Evolutionary conservation across 1,140 invertebrate genomes (phyloP).

Genomic region (Cepaea nemoralis): DNA sequence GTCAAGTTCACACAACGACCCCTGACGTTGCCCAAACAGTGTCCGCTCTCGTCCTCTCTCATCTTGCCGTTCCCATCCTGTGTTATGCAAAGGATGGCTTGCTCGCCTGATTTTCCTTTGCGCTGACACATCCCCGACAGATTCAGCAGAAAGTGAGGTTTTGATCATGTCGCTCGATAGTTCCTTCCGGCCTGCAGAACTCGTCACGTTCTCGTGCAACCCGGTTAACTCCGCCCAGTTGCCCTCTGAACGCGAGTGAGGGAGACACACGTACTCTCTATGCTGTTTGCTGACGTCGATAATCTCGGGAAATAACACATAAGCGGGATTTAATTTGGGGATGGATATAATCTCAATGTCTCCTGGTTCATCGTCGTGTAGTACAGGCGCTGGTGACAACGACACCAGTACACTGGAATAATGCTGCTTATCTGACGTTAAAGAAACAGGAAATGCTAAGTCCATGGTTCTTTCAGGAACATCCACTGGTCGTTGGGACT

Average conservation of each 20-base stretch:
- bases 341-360: background rate
- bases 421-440: too few relatives aligned
- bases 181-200: background rate
- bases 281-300: slow-evolving; percentile 19
- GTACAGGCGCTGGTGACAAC: background rate
- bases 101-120: background rate
- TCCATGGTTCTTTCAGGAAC: too few relatives aligned
- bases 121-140: background rate
- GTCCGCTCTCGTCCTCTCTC: background rate
- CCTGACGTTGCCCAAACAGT: too few relatives aligned
- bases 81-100: slow-evolving; percentile 24
- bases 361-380: background rate
- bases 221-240: background rate
- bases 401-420: too few relatives aligned
- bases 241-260: slow-evolving; percentile 16
- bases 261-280: slow-evolving; percentile 13
- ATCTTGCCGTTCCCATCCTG: slow-evolving; percentile 3
- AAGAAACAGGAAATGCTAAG: too few relatives aligned
- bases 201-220: background rate
- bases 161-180: background rate
- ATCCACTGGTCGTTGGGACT: too few relatives aligned
- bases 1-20: slow-evolving; percentile 20
- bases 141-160: background rate
- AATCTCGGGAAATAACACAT: slow-evolving; percentile 12
- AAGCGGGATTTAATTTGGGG: background rate